A percentile compares a stretch with the other conserved stretches of the same genome.
Conservation (phyloP, 2,888 invertebrate species). For the Synanthedon tipuliformis region DNA sequence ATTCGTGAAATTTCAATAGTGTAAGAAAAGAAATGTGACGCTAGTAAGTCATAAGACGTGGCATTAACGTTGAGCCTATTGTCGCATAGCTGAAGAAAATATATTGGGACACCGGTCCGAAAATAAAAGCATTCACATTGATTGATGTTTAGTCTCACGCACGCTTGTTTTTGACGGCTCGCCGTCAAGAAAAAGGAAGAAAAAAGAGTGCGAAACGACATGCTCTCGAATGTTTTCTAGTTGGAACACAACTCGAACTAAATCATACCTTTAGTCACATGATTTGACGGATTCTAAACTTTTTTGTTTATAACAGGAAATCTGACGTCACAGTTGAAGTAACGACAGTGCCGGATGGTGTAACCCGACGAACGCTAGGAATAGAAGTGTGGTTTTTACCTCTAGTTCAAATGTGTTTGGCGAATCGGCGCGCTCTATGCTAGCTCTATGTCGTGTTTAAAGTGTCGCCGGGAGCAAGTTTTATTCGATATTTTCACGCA, state of each 20-base stretch:
- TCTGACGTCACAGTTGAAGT: conserved; percentile 23
- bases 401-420: conserved; percentile 15
- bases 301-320: conserved; percentile 39
- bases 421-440: conserved; percentile 24
- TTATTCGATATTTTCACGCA: conserved; percentile 59
- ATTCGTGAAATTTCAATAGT: background rate
- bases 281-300: conserved; percentile 30
- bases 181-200: conserved; percentile 50
- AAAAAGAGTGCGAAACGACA: conserved; percentile 48
- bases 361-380: conserved; percentile 13
- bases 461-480: conserved; percentile 42
- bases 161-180: conserved; percentile 54
- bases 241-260: conserved; percentile 32
- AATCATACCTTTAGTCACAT: conserved; percentile 25
- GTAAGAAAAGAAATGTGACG: background rate
- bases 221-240: conserved; percentile 32
- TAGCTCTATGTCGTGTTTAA: conserved; percentile 33
- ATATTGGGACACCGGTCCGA: conserved; percentile 17
- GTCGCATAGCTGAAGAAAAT: conserved; percentile 4
- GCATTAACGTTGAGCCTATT: conserved; percentile 4
- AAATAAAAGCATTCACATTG: conserved; percentile 55
- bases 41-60: background rate
- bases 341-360: conserved; percentile 17
- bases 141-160: conserved; percentile 57
- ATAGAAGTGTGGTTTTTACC: conserved; percentile 26